A percentile compares a stretch with the other conserved stretches of the same genome.
These are phyloP conservation scores for Pteromalus puparum DNA, from an alignment of 1,140 invertebrate genomes.

Conservation along the genomic window DNA sequence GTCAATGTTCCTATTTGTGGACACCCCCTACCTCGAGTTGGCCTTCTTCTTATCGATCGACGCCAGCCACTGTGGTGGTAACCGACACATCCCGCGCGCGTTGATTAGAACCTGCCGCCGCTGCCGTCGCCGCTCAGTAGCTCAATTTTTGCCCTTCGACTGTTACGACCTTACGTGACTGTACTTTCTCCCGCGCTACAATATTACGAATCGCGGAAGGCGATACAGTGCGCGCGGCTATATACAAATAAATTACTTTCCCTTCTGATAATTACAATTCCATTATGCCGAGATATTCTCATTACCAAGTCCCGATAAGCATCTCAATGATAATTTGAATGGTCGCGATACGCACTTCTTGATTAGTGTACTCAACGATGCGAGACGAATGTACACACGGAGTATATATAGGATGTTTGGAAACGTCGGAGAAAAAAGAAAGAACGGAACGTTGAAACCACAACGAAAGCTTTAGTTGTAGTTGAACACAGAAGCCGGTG, in stretches of 20 bases:
- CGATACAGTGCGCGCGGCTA: not conserved
- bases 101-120: conserved; percentile 45
- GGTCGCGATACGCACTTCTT: not conserved
- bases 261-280: conserved; percentile 2
- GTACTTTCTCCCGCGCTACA: not conserved
- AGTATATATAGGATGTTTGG: too few relatives aligned
- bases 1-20: conserved; percentile 55
- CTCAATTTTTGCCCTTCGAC: conserved; percentile 49
- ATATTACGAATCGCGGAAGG: conserved; percentile 10
- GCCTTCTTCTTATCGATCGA: conserved; percentile 57
- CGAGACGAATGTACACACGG: too few relatives aligned
- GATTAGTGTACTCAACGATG: not conserved
- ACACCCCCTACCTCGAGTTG: conserved; percentile 23
- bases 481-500: not conserved
- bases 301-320: not conserved
- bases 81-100: conserved; percentile 37
- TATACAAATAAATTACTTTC: conserved; percentile 37
- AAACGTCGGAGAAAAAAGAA: not conserved
- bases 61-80: not conserved
- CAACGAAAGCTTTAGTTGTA: not conserved
- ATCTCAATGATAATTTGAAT: conserved; percentile 8
- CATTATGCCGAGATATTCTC: not conserved
- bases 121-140: not conserved
- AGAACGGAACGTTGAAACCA: not conserved
- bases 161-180: conserved; percentile 48